Percentiles rank a stretch among this genome's conserved stretches.
These are phyloP conservation scores for Gnatocerus cornutus DNA, from an alignment of 2,888 invertebrate species.

Conservation along the genomic window DNA sequence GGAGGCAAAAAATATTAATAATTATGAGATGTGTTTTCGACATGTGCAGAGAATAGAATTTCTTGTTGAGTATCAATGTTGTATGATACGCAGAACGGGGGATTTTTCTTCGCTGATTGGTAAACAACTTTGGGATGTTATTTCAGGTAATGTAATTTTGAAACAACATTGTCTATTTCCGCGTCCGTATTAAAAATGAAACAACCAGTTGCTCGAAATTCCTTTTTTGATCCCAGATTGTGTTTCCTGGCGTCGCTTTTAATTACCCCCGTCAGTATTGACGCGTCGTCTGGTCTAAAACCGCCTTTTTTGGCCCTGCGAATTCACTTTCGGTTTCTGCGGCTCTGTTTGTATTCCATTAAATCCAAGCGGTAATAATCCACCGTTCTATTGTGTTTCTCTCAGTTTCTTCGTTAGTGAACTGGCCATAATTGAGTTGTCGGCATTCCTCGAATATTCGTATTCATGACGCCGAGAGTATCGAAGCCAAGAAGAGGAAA, in stretches of 20 bases:
- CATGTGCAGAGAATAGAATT: too few relatives aligned
- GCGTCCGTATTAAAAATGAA: too few relatives aligned
- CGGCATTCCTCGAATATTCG: constrained; percentile 8
- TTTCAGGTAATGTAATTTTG: too few relatives aligned
- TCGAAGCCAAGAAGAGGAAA: constrained; percentile 3
- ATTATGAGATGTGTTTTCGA: too few relatives aligned
- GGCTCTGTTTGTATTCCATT: constrained; percentile 14
- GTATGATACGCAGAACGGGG: too few relatives aligned
- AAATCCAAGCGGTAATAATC: constrained; percentile 16
- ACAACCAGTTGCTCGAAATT: background rate
- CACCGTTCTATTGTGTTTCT: constrained; percentile 8
- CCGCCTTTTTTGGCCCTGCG: background rate
- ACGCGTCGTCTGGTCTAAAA: constrained; percentile 6
- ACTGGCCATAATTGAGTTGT: constrained; percentile 28
- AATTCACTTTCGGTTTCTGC: constrained; percentile 15
- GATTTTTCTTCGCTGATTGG: too few relatives aligned
- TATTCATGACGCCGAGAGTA: constrained; percentile 14
- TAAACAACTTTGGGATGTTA: too few relatives aligned
- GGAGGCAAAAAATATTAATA: too few relatives aligned
- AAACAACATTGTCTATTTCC: too few relatives aligned
- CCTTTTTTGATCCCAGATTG: background rate
- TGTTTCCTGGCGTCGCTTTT: background rate
- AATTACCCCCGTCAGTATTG: background rate
- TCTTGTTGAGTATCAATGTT: too few relatives aligned
- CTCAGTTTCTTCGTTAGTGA: constrained; percentile 17